Evolutionary conservation across 2,888 invertebrate genomes (phyloP).

Genomic region (Laothoe populi): DNA sequence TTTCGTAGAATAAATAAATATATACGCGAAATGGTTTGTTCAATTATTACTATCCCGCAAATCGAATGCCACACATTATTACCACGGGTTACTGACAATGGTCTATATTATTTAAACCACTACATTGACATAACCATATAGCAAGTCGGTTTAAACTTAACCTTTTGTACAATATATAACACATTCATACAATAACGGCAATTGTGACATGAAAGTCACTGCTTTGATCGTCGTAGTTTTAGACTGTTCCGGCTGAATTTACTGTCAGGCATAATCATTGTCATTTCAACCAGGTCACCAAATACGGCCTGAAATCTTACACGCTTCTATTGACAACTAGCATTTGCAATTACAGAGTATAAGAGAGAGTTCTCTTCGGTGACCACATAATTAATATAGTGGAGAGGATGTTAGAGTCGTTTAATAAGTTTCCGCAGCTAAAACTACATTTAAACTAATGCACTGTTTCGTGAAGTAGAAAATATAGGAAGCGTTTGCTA

Average conservation of each 20-base stretch:
- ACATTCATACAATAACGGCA: neutral
- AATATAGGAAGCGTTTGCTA: slow-evolving; percentile 43
- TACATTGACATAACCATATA: slow-evolving; percentile 1
- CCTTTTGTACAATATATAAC: neutral
- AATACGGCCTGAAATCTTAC: too few relatives aligned
- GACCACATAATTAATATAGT: slow-evolving; percentile 61
- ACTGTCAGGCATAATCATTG: too few relatives aligned
- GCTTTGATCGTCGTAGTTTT: too few relatives aligned
- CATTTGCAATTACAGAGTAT: slow-evolving; percentile 56
- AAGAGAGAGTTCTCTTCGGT: slow-evolving; percentile 51
- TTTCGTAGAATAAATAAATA: slow-evolving; percentile 25
- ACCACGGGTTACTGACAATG: neutral
- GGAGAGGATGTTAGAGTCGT: slow-evolving; percentile 50
- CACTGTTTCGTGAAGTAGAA: slow-evolving; percentile 50
- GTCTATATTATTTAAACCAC: slow-evolving; percentile 33
- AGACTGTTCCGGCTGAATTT: too few relatives aligned
- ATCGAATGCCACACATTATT: slow-evolving; percentile 17
- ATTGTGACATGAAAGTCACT: too few relatives aligned
- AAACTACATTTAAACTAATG: slow-evolving; percentile 51
- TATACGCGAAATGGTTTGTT: slow-evolving; percentile 3
- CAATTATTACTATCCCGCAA: slow-evolving; percentile 9
- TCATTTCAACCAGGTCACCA: too few relatives aligned
- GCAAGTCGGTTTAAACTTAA: neutral
- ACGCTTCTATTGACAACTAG: too few relatives aligned
- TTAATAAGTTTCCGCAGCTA: slow-evolving; percentile 45